Percentiles rank a stretch among this genome's conserved stretches.
These are phyloP conservation scores for Rhinogobio ventralis DNA, from an alignment of 2,797 vertebrate genomes.

Conservation along the genomic window DNA sequence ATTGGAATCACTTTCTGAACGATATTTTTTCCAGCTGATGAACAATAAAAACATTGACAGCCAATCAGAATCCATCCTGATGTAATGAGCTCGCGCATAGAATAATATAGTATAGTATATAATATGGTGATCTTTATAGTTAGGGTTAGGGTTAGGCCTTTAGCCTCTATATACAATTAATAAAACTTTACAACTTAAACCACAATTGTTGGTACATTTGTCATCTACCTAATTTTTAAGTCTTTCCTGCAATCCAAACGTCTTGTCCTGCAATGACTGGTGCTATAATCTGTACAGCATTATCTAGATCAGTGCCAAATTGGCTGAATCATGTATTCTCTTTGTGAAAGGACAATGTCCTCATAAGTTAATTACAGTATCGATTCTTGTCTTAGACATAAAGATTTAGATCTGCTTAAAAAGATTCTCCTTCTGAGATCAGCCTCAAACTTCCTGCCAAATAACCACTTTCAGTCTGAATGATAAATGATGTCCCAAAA, in stretches of 20 bases:
- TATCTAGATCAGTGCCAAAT: conserved; percentile 30
- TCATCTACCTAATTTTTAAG: not conserved
- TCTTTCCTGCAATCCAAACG: not conserved
- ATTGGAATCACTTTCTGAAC: too few species aligned
- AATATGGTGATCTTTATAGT: too few species aligned
- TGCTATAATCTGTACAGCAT: conserved; percentile 37
- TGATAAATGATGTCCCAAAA: conserved; percentile 64
- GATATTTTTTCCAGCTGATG: too few species aligned
- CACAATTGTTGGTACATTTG: not conserved
- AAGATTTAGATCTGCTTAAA: conserved; percentile 55
- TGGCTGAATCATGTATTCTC: conserved; percentile 37
- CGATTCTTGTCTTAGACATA: conserved; percentile 52
- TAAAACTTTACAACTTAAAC: not conserved
- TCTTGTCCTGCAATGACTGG: conserved; percentile 2
- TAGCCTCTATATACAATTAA: not conserved
- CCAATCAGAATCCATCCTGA: too few species aligned
- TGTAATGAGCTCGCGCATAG: too few species aligned
- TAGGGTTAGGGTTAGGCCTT: too few species aligned
- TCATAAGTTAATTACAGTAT: conserved; percentile 61
- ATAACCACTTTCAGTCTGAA: conserved; percentile 73
- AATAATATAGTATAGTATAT: too few species aligned
- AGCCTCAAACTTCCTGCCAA: conserved; percentile 70
- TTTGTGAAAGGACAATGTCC: conserved; percentile 54
- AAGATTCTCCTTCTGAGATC: conserved; percentile 64
- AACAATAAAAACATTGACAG: too few species aligned